Evolutionary conservation across 2,797 vertebrate genomes (phyloP).

Genomic region (Thripadectes ignobilis): DNA sequence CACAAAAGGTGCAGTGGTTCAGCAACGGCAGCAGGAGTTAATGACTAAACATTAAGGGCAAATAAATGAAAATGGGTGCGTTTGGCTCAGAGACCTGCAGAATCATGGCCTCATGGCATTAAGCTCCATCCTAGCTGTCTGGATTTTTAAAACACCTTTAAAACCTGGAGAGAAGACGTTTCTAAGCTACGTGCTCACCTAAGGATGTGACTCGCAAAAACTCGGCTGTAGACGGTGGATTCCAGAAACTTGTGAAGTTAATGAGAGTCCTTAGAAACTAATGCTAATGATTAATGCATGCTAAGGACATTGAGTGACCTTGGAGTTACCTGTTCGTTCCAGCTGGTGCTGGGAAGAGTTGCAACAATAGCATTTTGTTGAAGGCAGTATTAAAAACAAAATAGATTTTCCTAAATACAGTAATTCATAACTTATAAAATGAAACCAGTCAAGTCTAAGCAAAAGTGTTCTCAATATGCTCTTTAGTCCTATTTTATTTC

Average conservation of each 20-base stretch:
- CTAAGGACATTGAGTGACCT: background rate
- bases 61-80: background rate
- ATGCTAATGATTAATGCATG: background rate
- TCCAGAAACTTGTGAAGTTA: background rate
- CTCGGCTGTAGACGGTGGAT: background rate
- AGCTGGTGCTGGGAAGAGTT: background rate
- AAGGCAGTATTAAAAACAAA: background rate
- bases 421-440: background rate
- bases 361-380: background rate
- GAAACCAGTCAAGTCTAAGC: background rate
- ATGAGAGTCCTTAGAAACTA: background rate
- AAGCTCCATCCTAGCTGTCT: background rate
- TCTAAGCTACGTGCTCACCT: background rate
- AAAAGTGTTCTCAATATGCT: background rate
- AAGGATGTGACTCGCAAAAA: background rate
- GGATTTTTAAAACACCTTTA: background rate
- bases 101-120: background rate
- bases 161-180: background rate
- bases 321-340: background rate
- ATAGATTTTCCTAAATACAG: background rate
- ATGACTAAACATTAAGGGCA: background rate
- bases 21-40: background rate
- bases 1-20: background rate
- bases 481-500: background rate
- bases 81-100: background rate